Conservation (phyloP, 1,140 invertebrate genomes). For the Leptinotarsa defecta region DNA sequence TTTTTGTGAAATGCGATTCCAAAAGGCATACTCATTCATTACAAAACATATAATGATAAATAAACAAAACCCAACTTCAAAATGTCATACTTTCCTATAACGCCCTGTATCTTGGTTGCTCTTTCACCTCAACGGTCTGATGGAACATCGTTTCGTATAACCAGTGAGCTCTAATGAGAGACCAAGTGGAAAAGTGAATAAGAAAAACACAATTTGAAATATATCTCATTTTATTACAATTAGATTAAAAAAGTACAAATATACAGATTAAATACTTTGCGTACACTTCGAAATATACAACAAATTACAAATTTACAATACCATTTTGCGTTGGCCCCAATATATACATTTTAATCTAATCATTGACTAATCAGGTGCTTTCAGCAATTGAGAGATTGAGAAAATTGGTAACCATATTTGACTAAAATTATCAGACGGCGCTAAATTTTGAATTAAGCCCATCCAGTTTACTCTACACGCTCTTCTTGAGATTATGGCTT, state of each 20-base stretch:
- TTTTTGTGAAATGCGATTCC: too few relatives aligned
- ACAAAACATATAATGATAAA: too few relatives aligned
- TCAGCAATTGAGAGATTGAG: conserved; percentile 36
- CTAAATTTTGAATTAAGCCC: conserved; percentile 21
- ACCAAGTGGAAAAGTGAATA: too few relatives aligned
- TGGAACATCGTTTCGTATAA: too few relatives aligned
- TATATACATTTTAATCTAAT: conserved; percentile 37
- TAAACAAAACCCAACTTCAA: too few relatives aligned
- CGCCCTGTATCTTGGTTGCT: too few relatives aligned
- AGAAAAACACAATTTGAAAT: not conserved
- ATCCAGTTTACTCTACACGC: conserved; percentile 13
- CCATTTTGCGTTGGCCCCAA: conserved; percentile 38
- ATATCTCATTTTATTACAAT: conserved; percentile 23
- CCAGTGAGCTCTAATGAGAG: too few relatives aligned
- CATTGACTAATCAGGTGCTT: conserved; percentile 37
- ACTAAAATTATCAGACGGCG: conserved; percentile 39
- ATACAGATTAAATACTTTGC: conserved; percentile 42
- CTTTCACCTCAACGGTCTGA: too few relatives aligned
- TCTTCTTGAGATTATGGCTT: not conserved
- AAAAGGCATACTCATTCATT: too few relatives aligned
- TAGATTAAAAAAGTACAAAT: conserved; percentile 43
- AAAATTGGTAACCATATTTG: conserved; percentile 49
- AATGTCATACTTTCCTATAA: too few relatives aligned
- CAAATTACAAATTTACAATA: conserved; percentile 35
- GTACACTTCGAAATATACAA: conserved; percentile 30